A percentile compares a stretch with the other conserved stretches of the same genome.
phyloP scores from a whole-genome alignment of 1,140 invertebrate species.

The Zaprionus vittiger region DNA sequence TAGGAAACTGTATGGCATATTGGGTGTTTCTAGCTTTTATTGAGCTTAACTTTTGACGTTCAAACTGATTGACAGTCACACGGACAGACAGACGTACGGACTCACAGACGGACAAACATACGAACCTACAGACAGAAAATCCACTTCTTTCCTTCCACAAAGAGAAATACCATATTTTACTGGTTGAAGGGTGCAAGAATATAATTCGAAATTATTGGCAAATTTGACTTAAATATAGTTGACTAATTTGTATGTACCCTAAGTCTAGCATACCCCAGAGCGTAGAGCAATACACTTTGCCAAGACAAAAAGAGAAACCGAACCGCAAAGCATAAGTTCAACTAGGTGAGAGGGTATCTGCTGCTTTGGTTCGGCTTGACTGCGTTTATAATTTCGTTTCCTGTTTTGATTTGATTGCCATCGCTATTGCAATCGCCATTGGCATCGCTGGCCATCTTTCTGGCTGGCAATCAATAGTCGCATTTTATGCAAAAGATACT shows the following conservation, averaged over 20 bases:
- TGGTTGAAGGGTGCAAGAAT: too few species aligned
- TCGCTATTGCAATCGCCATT: constrained; percentile 6
- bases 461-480: constrained; percentile 68
- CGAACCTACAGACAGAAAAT: too few species aligned
- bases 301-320: background rate
- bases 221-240: background rate
- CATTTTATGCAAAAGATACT: constrained; percentile 67
- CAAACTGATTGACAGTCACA: too few species aligned
- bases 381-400: constrained; percentile 11
- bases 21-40: too few species aligned
- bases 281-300: background rate
- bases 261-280: background rate
- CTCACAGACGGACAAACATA: too few species aligned
- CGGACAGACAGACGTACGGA: too few species aligned
- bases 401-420: constrained; percentile 40
- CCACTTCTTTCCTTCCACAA: too few species aligned
- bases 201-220: background rate
- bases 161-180: too few species aligned
- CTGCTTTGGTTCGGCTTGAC: constrained; percentile 11
- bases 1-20: too few species aligned
- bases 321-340: background rate
- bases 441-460: constrained; percentile 14
- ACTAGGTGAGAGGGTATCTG: background rate
- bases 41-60: too few species aligned
- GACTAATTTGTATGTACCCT: background rate